Base-by-base conservation (phyloP, 2,113 vertebrate species). In the Ammospiza nelsoni region DNA sequence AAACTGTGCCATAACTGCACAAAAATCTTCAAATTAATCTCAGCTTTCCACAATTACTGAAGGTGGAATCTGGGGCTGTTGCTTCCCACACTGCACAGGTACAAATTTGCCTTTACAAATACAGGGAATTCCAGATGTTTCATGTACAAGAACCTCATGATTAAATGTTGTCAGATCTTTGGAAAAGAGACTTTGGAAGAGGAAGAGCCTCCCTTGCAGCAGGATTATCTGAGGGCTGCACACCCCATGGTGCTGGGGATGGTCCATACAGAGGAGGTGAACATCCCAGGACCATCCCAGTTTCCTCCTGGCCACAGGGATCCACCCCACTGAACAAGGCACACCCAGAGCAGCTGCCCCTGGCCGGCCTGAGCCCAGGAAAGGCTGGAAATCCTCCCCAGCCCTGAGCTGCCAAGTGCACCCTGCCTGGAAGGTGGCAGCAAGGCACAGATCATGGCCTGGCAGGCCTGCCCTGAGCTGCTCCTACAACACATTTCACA, bases 231-330 rank as follows among this genome's bases (percentile, higher is more conserved):
- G 46, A 58, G 27, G 43, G 9, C 33, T 67, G 25, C 61, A 16
- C 44, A 37, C 2, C 37, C 41, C n/a, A 6, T 0, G 0, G 4
- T 35, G 21, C 27, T 6, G 14, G 7, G 27, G 43, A 62, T 4
- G 41, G 35, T 18, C 46, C 62, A 1, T 1, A 18, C 1, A 18
- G 24, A 28, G 35, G 33, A 43, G 35, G 25, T 12, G 8, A 35
- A 7, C 20, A 2, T 1, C 11, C 37, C 37, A 39, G 37, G 37
- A 39, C 37, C 37, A 16, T 5, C 61, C 55, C 4, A 2, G 4
- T 39, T 25, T 15, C 20, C 24, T 28, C 66, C 49, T 29, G 62
- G 43, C 19, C 43, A 3, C 46, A 23, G 52, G 29, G 29, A 12
- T 9, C 10, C 8, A 12, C 6, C 10, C 8, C 63, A 9, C 25